phyloP scores from a whole-genome alignment of 2,888 invertebrate genomes.

The Drosophila longiperda region DNA sequence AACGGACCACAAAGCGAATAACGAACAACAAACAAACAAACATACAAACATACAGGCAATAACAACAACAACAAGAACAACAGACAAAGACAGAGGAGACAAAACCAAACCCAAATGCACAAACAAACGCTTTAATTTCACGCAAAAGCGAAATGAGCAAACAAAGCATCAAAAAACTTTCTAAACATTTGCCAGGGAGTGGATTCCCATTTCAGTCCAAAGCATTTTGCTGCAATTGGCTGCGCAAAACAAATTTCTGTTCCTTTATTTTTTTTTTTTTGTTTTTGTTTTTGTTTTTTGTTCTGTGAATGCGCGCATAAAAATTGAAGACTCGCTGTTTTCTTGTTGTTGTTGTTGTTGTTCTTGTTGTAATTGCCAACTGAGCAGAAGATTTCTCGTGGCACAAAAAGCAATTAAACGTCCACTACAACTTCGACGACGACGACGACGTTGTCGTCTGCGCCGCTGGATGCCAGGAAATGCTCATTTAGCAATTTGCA shows the following conservation, averaged over 20 bases:
- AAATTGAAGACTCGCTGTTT: conserved; percentile 51
- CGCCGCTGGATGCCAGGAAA: conserved; percentile 85
- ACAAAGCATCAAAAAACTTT: conserved; percentile 56
- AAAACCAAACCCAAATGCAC: conserved; percentile 40
- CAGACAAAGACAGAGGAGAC: conserved; percentile 25
- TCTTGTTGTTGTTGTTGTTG: conserved; percentile 21
- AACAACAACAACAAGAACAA: background rate
- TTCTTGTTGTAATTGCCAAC: conserved; percentile 50
- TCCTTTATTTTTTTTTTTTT: conserved; percentile 1
- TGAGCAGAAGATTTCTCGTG: conserved; percentile 68
- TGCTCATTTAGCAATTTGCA: conserved; percentile 83
- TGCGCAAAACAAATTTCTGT: conserved; percentile 44
- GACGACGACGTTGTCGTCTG: conserved; percentile 73
- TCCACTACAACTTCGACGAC: conserved; percentile 75
- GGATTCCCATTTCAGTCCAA: conserved; percentile 23
- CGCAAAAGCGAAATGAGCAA: conserved; percentile 46
- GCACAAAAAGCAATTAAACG: conserved; percentile 84
- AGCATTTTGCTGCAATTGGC: conserved; percentile 52
- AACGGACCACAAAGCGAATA: conserved; percentile 34
- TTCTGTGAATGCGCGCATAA: conserved; percentile 54
- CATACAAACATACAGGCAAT: conserved; percentile 29
- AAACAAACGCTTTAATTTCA: conserved; percentile 71
- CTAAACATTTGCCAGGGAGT: conserved; percentile 52
- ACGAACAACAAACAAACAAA: conserved; percentile 37
- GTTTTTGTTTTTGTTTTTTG: conserved; percentile 4